Percentiles rank a stretch among this genome's conserved stretches.
phyloP scores from a whole-genome alignment of 2,113 vertebrate species.

The Todiramphus saurophagus region DNA sequence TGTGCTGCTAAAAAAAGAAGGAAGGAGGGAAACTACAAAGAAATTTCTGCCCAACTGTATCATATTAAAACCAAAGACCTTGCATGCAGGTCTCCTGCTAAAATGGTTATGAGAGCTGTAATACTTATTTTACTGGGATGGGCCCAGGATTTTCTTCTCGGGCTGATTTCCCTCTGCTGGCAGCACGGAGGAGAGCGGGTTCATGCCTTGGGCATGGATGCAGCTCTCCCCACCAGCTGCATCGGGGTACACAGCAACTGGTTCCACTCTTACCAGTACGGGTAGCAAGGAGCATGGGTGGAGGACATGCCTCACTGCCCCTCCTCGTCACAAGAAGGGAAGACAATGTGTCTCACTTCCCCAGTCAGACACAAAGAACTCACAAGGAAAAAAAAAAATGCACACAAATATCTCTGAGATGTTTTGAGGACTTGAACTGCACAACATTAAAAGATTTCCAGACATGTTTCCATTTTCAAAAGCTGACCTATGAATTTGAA shows the following conservation, averaged over 20 bases:
- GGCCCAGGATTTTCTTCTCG: not conserved
- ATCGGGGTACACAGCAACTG: accelerated
- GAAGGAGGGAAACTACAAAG: not conserved
- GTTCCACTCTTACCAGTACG: accelerated
- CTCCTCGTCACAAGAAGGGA: accelerated
- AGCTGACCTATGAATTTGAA: not conserved
- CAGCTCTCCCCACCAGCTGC: not conserved
- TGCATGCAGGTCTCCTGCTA: not conserved
- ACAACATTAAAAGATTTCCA: not conserved
- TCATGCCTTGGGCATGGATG: accelerated
- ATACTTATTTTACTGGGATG: accelerated
- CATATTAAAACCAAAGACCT: not conserved
- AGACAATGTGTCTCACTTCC: not conserved
- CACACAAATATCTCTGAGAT: not conserved
- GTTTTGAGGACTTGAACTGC: not conserved
- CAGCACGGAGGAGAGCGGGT: not conserved
- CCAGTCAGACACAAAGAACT: not conserved
- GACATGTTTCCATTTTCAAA: not conserved
- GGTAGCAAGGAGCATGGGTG: accelerated
- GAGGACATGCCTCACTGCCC: not conserved
- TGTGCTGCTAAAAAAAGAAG: not conserved
- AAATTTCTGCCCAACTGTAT: not conserved
- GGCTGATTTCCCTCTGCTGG: not conserved
- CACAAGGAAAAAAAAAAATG: accelerated
- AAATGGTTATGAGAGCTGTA: not conserved